Percentiles rank a stretch among this genome's conserved stretches.
These are phyloP conservation scores for Hypselothyrea guttata DNA, from an alignment of 2,888 invertebrate genomes.

Conservation along the genomic window DNA sequence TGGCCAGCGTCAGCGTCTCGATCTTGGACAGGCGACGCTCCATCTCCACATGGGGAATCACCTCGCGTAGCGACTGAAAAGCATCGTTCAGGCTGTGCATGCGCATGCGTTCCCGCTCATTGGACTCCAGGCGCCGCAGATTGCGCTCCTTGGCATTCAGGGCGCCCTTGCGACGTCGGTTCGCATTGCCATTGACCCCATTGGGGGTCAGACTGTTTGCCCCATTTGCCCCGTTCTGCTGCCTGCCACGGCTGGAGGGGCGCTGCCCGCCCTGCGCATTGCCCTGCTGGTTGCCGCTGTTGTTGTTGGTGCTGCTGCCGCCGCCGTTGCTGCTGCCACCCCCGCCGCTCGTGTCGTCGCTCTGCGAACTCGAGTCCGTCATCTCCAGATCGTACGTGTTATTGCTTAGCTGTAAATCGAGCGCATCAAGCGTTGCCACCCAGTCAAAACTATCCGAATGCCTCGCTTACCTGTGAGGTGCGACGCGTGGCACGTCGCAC, in stretches of 20 bases:
- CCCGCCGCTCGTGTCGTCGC: slow-evolving; percentile 82
- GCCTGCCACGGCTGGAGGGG: slow-evolving; percentile 78
- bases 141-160: slow-evolving; percentile 93
- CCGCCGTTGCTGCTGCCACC: slow-evolving; percentile 81
- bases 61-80: slow-evolving; percentile 91
- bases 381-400: slow-evolving; percentile 82
- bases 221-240: slow-evolving; percentile 31
- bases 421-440: neutral
- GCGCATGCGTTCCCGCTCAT: slow-evolving; percentile 94
- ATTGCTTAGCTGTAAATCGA: slow-evolving; percentile 74
- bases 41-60: slow-evolving; percentile 93
- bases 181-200: slow-evolving; percentile 61
- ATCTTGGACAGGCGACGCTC: slow-evolving; percentile 93
- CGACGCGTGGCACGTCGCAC: slow-evolving; percentile 78
- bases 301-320: slow-evolving; percentile 70
- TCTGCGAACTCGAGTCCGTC: slow-evolving; percentile 82
- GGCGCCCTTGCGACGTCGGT: slow-evolving; percentile 88
- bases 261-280: slow-evolving; percentile 40
- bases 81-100: slow-evolving; percentile 97
- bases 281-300: slow-evolving; percentile 40
- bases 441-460: neutral
- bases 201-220: slow-evolving; percentile 21
- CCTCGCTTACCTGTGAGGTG: slow-evolving; percentile 76
- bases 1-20: slow-evolving; percentile 93
- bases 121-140: slow-evolving; percentile 92